phyloP scores from a whole-genome alignment of 2,797 vertebrate species.

The Diplodus puntazzo region DNA sequence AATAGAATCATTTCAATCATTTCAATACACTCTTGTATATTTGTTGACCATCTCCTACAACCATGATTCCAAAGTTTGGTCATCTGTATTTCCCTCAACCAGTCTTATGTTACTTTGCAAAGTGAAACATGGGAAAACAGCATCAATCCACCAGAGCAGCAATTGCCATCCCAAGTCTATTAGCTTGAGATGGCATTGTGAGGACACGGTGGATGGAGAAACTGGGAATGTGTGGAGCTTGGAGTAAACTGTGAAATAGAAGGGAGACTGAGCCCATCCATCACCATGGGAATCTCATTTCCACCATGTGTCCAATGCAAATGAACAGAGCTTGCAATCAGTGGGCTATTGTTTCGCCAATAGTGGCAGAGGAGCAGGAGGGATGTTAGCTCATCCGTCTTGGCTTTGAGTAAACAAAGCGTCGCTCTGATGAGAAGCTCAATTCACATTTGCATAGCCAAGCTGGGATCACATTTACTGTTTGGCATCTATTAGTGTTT shows the following conservation, averaged over 20 bases:
- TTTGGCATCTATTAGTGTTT: conserved; percentile 23
- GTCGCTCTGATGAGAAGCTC: conserved; percentile 11
- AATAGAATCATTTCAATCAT: too few species aligned
- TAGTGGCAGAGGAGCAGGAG: conserved; percentile 38
- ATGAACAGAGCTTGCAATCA: conserved; percentile 63
- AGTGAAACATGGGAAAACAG: neutral
- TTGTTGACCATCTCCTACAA: too few species aligned
- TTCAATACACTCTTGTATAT: too few species aligned
- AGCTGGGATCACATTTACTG: conserved; percentile 16
- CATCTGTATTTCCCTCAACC: neutral
- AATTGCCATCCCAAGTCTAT: conserved; percentile 25
- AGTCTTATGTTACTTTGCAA: conserved; percentile 1
- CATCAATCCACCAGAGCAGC: conserved; percentile 24
- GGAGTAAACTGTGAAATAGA: conserved; percentile 39
- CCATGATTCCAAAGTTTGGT: neutral
- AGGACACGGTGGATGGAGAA: conserved; percentile 3
- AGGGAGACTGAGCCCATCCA: conserved; percentile 62
- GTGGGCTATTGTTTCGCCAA: conserved; percentile 54
- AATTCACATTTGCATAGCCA: conserved; percentile 37
- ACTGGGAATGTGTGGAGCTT: conserved; percentile 25
- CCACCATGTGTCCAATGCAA: conserved; percentile 76
- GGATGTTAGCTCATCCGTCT: conserved; percentile 59
- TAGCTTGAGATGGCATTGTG: conserved; percentile 30
- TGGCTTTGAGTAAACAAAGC: conserved; percentile 49
- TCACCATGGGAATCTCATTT: conserved; percentile 76